Conservation (phyloP, 2,113 vertebrate genomes). For the Strigops habroptila region DNA sequence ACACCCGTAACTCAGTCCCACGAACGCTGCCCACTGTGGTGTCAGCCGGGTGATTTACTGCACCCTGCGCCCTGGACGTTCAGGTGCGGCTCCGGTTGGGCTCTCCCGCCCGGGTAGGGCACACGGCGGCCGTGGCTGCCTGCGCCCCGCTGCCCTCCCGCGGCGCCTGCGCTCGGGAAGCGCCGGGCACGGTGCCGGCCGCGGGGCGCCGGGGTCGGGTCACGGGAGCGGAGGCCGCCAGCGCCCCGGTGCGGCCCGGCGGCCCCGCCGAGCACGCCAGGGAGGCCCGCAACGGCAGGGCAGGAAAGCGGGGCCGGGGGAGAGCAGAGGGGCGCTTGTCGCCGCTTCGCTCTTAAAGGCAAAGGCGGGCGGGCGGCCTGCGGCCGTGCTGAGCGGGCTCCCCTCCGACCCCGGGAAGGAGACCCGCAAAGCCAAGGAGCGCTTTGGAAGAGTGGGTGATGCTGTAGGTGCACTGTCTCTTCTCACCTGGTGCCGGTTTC, state of each 20-base stretch:
- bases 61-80: not conserved
- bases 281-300: not conserved
- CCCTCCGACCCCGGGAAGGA: rapidly evolving
- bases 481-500: rapidly evolving
- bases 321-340: not conserved
- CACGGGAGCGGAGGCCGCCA: not conserved
- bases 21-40: rapidly evolving
- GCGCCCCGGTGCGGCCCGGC: not conserved
- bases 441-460: not conserved
- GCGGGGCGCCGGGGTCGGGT: too few species aligned
- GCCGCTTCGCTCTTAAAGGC: not conserved
- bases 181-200: too few species aligned
- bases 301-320: not conserved
- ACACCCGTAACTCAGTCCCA: rapidly evolving
- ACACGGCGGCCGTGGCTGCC: rapidly evolving
- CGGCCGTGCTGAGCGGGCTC: not conserved
- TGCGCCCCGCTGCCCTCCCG: not conserved
- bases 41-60: not conserved
- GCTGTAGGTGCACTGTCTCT: not conserved
- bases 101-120: not conserved
- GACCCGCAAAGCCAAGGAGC: not conserved
- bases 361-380: not conserved
- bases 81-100: not conserved
- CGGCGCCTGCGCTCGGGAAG: not conserved
- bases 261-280: not conserved